These are phyloP conservation scores for Cryptotermes secundus DNA, from an alignment of 1,140 invertebrate species.

Conservation along the genomic window DNA sequence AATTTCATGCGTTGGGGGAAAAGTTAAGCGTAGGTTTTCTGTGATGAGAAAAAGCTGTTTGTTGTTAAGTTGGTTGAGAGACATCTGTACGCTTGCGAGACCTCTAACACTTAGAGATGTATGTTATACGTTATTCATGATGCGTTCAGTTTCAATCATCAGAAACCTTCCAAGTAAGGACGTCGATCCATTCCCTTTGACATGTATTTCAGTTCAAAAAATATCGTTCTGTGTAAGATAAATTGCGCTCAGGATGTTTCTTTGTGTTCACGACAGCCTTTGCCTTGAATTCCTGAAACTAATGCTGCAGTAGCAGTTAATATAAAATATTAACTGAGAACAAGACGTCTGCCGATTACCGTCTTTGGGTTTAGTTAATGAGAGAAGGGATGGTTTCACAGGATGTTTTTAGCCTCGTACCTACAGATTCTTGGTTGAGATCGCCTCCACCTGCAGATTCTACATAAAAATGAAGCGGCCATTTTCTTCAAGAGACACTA, in stretches of 20 bases:
- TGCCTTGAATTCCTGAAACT: not conserved
- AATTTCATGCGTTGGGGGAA: not conserved
- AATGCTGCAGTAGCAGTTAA: not conserved
- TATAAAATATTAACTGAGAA: not conserved
- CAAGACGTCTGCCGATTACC: not conserved
- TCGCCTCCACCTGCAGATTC: not conserved
- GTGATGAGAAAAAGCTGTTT: not conserved
- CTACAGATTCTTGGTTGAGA: not conserved
- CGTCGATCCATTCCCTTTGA: not conserved
- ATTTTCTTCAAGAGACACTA: too few species aligned
- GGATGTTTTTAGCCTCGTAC: not conserved
- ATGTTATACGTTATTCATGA: not conserved
- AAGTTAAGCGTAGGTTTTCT: not conserved
- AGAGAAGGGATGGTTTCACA: not conserved
- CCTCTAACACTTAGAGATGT: not conserved
- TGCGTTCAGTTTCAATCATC: not conserved
- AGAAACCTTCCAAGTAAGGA: not conserved
- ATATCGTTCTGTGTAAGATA: not conserved
- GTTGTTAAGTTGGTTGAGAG: not conserved
- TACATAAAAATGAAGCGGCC: too few species aligned
- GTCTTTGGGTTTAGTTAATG: not conserved
- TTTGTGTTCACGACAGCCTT: not conserved
- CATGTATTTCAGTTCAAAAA: conserved; percentile 5
- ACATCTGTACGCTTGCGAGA: not conserved
- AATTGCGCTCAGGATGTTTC: not conserved